These are phyloP conservation scores for Hemicordylus capensis DNA, from an alignment of 2,113 vertebrate species.

Conservation along the genomic window DNA sequence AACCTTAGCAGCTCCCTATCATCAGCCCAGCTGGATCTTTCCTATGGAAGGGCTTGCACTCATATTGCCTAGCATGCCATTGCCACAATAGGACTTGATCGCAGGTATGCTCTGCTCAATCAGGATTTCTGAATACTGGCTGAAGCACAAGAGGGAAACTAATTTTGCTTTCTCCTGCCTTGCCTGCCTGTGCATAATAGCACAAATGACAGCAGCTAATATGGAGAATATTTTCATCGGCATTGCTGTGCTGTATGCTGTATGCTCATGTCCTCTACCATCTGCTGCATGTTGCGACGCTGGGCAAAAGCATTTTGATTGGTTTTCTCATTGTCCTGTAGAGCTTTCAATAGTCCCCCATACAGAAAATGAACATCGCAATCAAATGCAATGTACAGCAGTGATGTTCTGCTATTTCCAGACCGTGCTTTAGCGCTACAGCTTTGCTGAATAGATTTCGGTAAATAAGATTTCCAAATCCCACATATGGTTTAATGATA, in stretches of 20 bases:
- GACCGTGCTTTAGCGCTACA: neutral
- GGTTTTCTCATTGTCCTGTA: slow-evolving; percentile 15
- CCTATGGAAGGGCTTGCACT: neutral
- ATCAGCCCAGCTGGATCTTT: neutral
- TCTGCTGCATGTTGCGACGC: neutral
- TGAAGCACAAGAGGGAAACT: neutral
- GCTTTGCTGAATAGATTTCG: slow-evolving; percentile 8
- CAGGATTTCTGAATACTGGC: neutral
- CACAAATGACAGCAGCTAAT: slow-evolving; percentile 8
- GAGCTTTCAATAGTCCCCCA: slow-evolving; percentile 2
- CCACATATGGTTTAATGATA: slow-evolving; percentile 9
- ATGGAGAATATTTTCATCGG: slow-evolving; percentile 12
- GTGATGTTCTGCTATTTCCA: slow-evolving; percentile 15
- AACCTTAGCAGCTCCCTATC: neutral
- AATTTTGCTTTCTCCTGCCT: neutral
- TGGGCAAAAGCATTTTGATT: neutral
- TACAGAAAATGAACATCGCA: neutral
- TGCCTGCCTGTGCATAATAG: neutral
- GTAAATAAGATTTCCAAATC: slow-evolving; percentile 33
- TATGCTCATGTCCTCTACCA: neutral
- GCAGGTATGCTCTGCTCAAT: neutral
- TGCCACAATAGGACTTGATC: neutral
- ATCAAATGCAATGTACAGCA: slow-evolving; percentile 6
- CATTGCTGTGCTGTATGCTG: neutral
- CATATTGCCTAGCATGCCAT: neutral